Evolutionary conservation across 2,888 invertebrate species (phyloP).

Genomic region (Plutella xylostella): DNA sequence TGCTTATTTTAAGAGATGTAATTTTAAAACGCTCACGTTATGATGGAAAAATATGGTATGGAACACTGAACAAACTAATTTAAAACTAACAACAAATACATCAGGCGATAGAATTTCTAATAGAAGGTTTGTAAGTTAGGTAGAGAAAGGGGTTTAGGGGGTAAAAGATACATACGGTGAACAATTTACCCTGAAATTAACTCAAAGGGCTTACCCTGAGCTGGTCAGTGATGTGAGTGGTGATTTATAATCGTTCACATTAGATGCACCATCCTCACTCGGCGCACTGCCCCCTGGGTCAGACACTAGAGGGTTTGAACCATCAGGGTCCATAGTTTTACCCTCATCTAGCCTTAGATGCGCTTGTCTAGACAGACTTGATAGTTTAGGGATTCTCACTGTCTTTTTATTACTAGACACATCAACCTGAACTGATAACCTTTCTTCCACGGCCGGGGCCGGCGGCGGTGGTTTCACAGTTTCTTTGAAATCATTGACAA

Average conservation of each 20-base stretch:
- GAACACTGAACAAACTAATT: too few relatives aligned
- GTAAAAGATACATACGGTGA: not conserved
- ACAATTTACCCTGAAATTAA: not conserved
- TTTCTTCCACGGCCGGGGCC: conserved; percentile 18
- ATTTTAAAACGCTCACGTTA: too few relatives aligned
- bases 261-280: too few relatives aligned
- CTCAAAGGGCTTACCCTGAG: conserved; percentile 37
- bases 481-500: conserved; percentile 34
- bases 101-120: too few relatives aligned
- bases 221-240: conserved; percentile 46
- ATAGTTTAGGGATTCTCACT: conserved; percentile 31
- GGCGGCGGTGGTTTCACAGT: conserved; percentile 20
- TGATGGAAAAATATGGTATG: not conserved
- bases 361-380: conserved; percentile 14
- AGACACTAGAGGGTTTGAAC: too few relatives aligned
- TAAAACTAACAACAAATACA: too few relatives aligned
- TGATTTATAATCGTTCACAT: conserved; percentile 55
- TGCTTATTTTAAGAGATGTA: too few relatives aligned
- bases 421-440: conserved; percentile 40
- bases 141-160: not conserved
- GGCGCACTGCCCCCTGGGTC: too few relatives aligned
- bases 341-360: not conserved
- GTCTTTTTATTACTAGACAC: conserved; percentile 40
- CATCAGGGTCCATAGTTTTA: too few relatives aligned
- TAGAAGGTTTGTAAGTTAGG: not conserved